phyloP scores from a whole-genome alignment of 2,113 vertebrate genomes.

The Oxyruncus cristatus region DNA sequence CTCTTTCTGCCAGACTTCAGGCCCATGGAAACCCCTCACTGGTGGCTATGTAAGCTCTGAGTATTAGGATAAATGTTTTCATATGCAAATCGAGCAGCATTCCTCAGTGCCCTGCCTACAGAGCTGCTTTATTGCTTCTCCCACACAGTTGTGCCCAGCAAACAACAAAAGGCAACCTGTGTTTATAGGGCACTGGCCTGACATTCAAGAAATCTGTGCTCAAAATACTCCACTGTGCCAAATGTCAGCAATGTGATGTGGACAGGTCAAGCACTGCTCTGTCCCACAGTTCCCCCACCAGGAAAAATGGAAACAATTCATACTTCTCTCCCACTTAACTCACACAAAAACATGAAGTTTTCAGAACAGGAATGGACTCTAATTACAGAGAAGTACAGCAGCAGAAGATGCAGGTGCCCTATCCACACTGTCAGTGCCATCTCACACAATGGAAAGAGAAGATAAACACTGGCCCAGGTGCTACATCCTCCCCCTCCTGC shows the following conservation, averaged over 20 bases:
- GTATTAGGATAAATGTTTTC: slow-evolving; percentile 55
- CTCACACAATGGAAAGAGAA: neutral
- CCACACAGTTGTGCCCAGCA: slow-evolving; percentile 6
- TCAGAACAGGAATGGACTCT: neutral
- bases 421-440: neutral
- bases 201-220: slow-evolving; percentile 40
- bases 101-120: slow-evolving; percentile 18
- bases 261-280: slow-evolving; percentile 44
- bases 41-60: slow-evolving; percentile 1
- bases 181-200: slow-evolving; percentile 50
- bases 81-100: slow-evolving; percentile 35
- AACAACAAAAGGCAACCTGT: slow-evolving; percentile 58
- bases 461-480: neutral
- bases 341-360: neutral
- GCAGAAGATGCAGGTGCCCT: accelerated
- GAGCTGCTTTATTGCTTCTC: slow-evolving; percentile 22
- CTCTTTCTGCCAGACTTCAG: slow-evolving; percentile 13
- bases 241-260: slow-evolving; percentile 45
- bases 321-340: neutral
- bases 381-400: neutral
- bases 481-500: neutral
- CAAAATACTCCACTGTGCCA: slow-evolving; percentile 22
- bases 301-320: slow-evolving; percentile 42
- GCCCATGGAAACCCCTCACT: slow-evolving; percentile 23
- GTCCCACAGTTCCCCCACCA: neutral